These are phyloP conservation scores for Anagyrus pseudococci DNA, from an alignment of 2,888 invertebrate genomes.

Conservation along the genomic window DNA sequence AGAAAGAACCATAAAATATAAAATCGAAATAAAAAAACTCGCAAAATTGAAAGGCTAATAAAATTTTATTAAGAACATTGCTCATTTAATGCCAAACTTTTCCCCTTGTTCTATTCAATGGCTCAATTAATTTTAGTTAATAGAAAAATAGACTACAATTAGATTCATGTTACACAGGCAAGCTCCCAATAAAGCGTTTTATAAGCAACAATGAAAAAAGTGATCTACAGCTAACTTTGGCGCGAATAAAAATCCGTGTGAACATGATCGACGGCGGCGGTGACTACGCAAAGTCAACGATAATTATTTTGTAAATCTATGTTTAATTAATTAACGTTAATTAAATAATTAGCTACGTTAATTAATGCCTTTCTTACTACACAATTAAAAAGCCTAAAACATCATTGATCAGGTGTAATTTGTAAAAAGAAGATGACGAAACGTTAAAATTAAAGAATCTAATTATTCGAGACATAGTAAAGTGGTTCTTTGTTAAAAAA, in stretches of 20 bases:
- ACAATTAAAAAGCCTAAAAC: too few relatives aligned
- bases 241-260: background rate
- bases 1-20: background rate
- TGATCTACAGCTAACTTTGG: conserved; percentile 8
- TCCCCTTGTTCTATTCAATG: conserved; percentile 35
- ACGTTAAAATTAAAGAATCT: too few relatives aligned
- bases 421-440: too few relatives aligned
- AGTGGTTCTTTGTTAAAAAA: too few relatives aligned
- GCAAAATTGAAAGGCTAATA: conserved; percentile 6
- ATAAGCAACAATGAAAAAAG: conserved; percentile 26
- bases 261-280: too few relatives aligned
- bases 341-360: too few relatives aligned
- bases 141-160: conserved; percentile 37
- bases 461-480: too few relatives aligned
- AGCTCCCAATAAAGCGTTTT: conserved; percentile 32
- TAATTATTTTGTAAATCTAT: too few relatives aligned
- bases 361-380: too few relatives aligned
- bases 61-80: conserved; percentile 23
- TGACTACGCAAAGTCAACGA: too few relatives aligned
- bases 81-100: conserved; percentile 32
- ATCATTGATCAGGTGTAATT: too few relatives aligned
- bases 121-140: conserved; percentile 40
- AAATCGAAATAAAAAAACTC: background rate
- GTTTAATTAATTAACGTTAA: too few relatives aligned
- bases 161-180: conserved; percentile 33